phyloP scores from a whole-genome alignment of 1,140 invertebrate species.

The Drosophila rufa region DNA sequence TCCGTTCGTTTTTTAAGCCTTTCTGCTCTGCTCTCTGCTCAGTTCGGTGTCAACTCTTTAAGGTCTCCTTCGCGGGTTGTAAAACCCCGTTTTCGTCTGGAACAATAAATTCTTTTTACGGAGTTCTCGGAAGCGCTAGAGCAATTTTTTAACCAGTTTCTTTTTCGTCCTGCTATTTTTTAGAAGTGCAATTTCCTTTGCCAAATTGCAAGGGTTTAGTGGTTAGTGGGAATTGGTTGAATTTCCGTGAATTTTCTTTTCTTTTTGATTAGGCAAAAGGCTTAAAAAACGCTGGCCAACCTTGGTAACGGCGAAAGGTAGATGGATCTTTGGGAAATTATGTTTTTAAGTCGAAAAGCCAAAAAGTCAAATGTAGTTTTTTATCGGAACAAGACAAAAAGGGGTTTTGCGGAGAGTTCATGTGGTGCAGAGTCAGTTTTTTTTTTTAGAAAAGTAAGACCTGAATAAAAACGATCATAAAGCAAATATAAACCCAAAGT shows the following conservation, averaged over 20 bases:
- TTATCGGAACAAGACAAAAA: slow-evolving; percentile 39
- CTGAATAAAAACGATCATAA: slow-evolving; percentile 20
- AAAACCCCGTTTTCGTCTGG: slow-evolving; percentile 22
- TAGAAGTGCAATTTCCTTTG: slow-evolving; percentile 41
- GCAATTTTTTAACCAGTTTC: slow-evolving; percentile 40
- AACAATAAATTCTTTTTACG: slow-evolving; percentile 50
- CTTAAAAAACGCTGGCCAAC: slow-evolving; percentile 64
- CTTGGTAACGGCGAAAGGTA: slow-evolving; percentile 38
- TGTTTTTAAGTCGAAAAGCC: slow-evolving; percentile 71
- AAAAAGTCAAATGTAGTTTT: slow-evolving; percentile 70
- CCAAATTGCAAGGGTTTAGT: slow-evolving; percentile 53
- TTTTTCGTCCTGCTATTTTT: slow-evolving; percentile 49
- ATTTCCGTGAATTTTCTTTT: slow-evolving; percentile 47
- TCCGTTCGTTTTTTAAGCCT: slow-evolving; percentile 74
- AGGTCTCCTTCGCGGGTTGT: slow-evolving; percentile 26
- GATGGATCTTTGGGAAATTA: slow-evolving; percentile 12
- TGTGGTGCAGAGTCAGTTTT: slow-evolving; percentile 17
- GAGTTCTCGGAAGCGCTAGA: slow-evolving; percentile 41
- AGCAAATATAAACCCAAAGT: slow-evolving; percentile 53
- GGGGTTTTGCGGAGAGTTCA: slow-evolving; percentile 28
- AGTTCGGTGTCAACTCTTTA: slow-evolving; percentile 40
- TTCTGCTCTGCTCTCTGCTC: slow-evolving; percentile 71
- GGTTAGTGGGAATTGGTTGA: slow-evolving; percentile 51
- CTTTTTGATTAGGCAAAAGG: slow-evolving; percentile 51
- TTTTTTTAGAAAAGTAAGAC: slow-evolving; percentile 14